Percentiles rank a stretch among this genome's conserved stretches.
phyloP scores from a whole-genome alignment of 1,140 invertebrate species.

The Vanessa tameamea region DNA sequence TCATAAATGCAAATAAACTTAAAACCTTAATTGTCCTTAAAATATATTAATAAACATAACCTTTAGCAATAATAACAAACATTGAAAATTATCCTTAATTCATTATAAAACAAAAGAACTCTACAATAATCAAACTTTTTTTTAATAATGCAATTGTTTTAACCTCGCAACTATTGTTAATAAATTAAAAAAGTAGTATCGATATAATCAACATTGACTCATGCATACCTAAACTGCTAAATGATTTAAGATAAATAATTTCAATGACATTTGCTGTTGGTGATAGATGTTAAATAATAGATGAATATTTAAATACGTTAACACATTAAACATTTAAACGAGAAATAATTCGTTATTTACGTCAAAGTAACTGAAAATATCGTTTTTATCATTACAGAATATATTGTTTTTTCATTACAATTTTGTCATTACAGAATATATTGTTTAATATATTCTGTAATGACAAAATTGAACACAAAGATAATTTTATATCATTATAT shows the following conservation, averaged over 20 bases:
- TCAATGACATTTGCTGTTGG: background rate
- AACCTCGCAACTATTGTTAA: background rate
- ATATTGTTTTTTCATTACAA: no score
- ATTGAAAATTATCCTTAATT: background rate
- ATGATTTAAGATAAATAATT: background rate
- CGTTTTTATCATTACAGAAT: no score
- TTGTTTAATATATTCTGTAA: no score
- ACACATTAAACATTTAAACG: no score
- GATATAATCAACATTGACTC: background rate
- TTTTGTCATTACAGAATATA: no score
- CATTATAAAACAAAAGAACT: constrained; percentile 6
- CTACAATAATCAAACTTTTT: background rate
- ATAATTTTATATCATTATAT: no score
- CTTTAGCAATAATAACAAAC: background rate
- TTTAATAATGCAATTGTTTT: background rate
- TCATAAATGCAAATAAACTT: background rate
- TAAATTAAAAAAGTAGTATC: background rate
- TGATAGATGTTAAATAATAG: background rate
- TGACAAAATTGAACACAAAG: no score
- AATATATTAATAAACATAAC: background rate
- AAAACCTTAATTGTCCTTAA: background rate
- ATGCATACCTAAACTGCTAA: background rate
- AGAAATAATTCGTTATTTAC: no score
- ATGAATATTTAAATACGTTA: background rate
- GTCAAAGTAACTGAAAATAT: no score